phyloP scores from a whole-genome alignment of 2,113 vertebrate species.

The Cebidichthys violaceus region DNA sequence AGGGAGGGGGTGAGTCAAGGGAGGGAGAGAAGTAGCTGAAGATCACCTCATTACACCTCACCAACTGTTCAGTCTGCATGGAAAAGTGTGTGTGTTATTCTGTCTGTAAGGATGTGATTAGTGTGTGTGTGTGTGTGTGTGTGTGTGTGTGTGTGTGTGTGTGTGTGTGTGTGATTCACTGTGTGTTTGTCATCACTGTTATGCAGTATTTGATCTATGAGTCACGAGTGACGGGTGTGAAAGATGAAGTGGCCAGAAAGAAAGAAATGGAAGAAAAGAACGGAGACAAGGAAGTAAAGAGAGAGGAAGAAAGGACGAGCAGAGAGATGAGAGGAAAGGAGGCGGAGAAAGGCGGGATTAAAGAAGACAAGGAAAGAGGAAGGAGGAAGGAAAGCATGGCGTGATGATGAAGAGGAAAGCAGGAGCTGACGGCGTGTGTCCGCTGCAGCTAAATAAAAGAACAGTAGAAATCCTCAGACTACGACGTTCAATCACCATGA shows the following conservation, averaged over 20 bases:
- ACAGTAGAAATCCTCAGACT: too few relatives aligned
- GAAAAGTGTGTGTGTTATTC: not conserved
- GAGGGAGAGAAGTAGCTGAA: conserved; percentile 5
- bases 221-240: conserved; percentile 15
- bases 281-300: not conserved
- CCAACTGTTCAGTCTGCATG: conserved; percentile 54
- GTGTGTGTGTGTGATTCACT: conserved; percentile 9
- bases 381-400: too few relatives aligned
- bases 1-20: too few relatives aligned
- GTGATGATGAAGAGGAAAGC: not conserved
- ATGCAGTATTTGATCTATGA: conserved; percentile 24
- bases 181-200: not conserved
- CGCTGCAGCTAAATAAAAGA: too few relatives aligned
- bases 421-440: too few relatives aligned
- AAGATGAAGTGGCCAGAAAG: not conserved
- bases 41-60: conserved; percentile 58
- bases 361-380: not conserved
- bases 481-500: not conserved
- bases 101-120: not conserved
- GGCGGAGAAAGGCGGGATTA: not conserved
- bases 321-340: not conserved
- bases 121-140: conserved; percentile 33
- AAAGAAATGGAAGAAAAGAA: not conserved
- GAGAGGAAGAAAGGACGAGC: not conserved
- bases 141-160: conserved; percentile 1